Conservation (phyloP, 2,888 invertebrate species). For the Steromphala cineraria region DNA sequence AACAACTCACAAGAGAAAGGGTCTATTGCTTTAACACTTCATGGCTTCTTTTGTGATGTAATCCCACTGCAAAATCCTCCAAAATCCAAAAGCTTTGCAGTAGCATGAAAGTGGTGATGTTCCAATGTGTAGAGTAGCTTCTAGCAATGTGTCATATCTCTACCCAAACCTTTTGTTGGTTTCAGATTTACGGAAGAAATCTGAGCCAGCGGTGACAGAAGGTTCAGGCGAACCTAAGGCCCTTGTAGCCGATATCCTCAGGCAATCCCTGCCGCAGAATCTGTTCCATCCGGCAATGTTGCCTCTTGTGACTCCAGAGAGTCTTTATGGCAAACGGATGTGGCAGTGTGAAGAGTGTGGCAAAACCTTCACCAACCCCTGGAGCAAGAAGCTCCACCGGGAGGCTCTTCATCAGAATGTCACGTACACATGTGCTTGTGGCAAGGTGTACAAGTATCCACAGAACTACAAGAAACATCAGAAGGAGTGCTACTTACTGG, state of each 20-base stretch:
- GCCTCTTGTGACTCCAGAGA: background rate
- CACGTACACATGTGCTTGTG: background rate
- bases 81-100: no score
- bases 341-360: conserved; percentile 15
- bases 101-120: no score
- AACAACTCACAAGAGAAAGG: no score
- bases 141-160: no score
- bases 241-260: background rate
- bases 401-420: background rate
- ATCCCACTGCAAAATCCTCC: no score
- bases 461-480: conserved; percentile 16
- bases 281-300: background rate
- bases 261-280: background rate
- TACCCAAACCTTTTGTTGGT: background rate
- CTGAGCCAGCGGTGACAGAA: background rate
- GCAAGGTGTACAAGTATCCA: conserved; percentile 8
- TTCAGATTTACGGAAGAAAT: conserved; percentile 4
- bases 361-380: conserved; percentile 16
- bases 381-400: conserved; percentile 15
- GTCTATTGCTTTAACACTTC: no score
- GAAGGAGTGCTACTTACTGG: background rate
- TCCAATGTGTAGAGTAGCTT: no score
- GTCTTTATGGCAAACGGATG: background rate
- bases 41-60: no score
- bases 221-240: background rate